Evolutionary conservation across 2,797 vertebrate genomes (phyloP).

Genomic region (Lepilemur septentrionalis): DNA sequence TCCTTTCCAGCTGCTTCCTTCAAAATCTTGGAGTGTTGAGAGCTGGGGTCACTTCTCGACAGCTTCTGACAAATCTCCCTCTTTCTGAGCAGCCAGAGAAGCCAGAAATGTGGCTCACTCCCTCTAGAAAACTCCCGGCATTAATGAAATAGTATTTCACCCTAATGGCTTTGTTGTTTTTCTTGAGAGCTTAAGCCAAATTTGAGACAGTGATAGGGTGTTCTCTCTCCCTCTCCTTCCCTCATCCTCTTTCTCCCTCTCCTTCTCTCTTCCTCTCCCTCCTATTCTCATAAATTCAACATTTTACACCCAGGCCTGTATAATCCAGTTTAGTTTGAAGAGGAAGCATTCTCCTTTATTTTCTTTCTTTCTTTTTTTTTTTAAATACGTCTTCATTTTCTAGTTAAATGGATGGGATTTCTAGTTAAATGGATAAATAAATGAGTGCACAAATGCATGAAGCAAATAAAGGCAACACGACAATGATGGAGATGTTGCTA

Average conservation of each 20-base stretch:
- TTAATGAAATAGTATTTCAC: neutral
- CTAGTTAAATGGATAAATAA: conserved; percentile 8
- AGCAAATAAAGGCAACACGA: neutral
- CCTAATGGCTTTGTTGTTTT: neutral
- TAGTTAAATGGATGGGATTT: neutral
- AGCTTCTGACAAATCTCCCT: conserved; percentile 32
- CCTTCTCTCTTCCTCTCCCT: too few relatives aligned
- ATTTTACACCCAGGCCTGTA: neutral
- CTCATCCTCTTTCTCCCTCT: rapidly evolving
- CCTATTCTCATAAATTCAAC: neutral
- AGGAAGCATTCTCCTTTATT: neutral
- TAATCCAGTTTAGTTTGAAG: neutral
- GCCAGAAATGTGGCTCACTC: neutral
- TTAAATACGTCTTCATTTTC: neutral
- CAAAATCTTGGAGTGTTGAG: neutral
- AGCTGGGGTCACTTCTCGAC: conserved; percentile 16
- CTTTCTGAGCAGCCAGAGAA: conserved; percentile 23
- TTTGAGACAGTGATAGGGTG: neutral
- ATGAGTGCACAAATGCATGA: neutral
- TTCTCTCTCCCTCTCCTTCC: neutral
- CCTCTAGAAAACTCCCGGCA: conserved; percentile 29
- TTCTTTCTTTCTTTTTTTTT: neutral
- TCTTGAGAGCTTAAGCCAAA: neutral
- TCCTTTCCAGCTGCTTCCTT: neutral
- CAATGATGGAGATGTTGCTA: neutral